Percentiles rank a stretch among this genome's conserved stretches.
Evolutionary conservation across 64 coral and sea anemone genomes (phyloP).

Genomic region (Exaiptasia diaphana): DNA sequence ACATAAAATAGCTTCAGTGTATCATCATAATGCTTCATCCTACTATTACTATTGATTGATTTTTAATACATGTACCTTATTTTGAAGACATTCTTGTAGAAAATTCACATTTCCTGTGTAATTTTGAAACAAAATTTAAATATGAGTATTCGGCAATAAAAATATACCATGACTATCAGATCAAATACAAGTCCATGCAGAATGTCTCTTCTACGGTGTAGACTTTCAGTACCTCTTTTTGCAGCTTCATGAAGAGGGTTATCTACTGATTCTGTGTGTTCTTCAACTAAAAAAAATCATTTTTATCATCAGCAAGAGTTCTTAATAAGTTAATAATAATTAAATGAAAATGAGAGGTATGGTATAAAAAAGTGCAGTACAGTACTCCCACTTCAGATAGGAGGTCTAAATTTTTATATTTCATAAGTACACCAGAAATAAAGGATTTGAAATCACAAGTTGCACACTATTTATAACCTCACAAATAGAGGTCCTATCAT

Average conservation of each 20-base stretch:
- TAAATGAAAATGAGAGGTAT: no score
- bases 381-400: no score
- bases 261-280: slow-evolving; percentile 94
- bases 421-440: no score
- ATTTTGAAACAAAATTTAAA: background rate
- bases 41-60: background rate
- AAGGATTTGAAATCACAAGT: no score
- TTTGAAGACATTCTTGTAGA: slow-evolving; percentile 89
- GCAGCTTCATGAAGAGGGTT: slow-evolving; percentile 97
- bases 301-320: background rate
- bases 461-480: no score
- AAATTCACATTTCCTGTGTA: slow-evolving; percentile 91
- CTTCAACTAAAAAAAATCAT: slow-evolving; percentile 67
- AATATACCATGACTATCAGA: no score
- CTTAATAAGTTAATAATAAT: no score
- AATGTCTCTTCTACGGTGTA: no score
- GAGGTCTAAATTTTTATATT: no score
- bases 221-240: slow-evolving; percentile 93
- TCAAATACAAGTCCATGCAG: no score
- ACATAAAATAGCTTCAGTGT: background rate
- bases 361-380: no score
- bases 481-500: no score
- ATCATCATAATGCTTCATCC: background rate
- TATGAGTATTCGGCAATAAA: background rate
- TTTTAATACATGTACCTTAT: slow-evolving; percentile 58